Evolutionary conservation across 2,888 invertebrate species (phyloP).

Genomic region (Myathropa florea): DNA sequence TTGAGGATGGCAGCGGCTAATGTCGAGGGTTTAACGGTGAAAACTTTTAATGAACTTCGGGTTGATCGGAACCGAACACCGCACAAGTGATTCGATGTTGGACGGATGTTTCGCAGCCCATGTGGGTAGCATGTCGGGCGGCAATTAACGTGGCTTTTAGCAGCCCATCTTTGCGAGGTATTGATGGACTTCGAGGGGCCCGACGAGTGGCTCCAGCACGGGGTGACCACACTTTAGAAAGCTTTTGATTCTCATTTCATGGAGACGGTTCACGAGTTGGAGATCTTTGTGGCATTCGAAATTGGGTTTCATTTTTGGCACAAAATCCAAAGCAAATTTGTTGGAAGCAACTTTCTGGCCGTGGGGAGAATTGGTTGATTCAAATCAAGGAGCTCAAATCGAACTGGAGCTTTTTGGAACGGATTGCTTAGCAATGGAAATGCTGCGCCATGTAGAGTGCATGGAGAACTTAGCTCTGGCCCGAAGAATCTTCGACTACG

Average conservation of each 20-base stretch:
- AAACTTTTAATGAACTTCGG: not conserved
- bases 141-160: not conserved
- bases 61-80: not conserved
- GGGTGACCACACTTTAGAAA: not conserved
- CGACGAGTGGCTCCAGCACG: not conserved
- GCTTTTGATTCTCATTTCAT: not conserved
- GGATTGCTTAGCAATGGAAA: too few relatives aligned
- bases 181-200: not conserved
- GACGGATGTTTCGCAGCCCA: not conserved
- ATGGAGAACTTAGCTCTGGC: too few relatives aligned
- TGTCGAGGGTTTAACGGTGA: not conserved
- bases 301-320: too few relatives aligned
- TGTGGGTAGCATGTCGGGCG: not conserved
- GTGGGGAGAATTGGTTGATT: too few relatives aligned
- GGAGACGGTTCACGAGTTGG: not conserved
- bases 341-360: too few relatives aligned
- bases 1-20: not conserved
- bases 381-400: too few relatives aligned
- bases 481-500: too few relatives aligned
- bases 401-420: too few relatives aligned
- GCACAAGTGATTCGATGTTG: not conserved
- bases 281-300: not conserved
- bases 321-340: too few relatives aligned
- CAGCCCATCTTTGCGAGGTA: not conserved
- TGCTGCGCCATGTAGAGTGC: too few relatives aligned